Conservation (phyloP, 2,113 vertebrate species). For the Elaphurus davidianus region DNA sequence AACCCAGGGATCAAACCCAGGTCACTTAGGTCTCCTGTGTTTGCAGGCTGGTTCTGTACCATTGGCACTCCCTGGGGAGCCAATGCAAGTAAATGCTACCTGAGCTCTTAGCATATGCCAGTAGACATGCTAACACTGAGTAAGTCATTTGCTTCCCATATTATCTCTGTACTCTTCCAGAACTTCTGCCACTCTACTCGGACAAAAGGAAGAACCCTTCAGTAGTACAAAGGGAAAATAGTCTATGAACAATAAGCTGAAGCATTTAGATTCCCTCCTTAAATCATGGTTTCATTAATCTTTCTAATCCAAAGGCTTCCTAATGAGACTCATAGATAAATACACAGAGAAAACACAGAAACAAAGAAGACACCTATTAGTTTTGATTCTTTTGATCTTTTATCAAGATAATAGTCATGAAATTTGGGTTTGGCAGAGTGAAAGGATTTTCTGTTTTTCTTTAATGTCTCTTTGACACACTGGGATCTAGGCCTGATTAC, state of each 20-base stretch:
- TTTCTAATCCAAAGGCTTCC: background rate
- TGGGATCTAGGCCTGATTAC: background rate
- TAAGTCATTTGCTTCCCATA: background rate
- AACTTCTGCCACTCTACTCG: background rate
- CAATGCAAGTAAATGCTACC: background rate
- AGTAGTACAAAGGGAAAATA: background rate
- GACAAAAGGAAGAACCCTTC: background rate
- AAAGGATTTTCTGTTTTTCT: background rate
- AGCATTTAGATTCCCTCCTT: background rate
- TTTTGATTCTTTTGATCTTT: background rate
- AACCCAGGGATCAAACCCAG: background rate
- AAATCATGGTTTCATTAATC: background rate
- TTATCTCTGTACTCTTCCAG: background rate
- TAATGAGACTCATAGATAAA: background rate
- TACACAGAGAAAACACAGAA: background rate
- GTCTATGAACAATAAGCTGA: background rate
- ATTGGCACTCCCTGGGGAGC: background rate
- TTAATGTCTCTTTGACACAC: background rate
- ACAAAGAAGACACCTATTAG: background rate
- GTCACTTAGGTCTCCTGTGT: background rate
- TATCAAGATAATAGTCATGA: background rate
- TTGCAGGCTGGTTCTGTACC: background rate
- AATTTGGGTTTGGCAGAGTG: background rate
- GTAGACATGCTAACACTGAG: background rate
- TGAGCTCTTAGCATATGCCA: background rate